Evolutionary conservation across 2,113 vertebrate genomes (phyloP).

Genomic region (Melanostigma gelatinosum): DNA sequence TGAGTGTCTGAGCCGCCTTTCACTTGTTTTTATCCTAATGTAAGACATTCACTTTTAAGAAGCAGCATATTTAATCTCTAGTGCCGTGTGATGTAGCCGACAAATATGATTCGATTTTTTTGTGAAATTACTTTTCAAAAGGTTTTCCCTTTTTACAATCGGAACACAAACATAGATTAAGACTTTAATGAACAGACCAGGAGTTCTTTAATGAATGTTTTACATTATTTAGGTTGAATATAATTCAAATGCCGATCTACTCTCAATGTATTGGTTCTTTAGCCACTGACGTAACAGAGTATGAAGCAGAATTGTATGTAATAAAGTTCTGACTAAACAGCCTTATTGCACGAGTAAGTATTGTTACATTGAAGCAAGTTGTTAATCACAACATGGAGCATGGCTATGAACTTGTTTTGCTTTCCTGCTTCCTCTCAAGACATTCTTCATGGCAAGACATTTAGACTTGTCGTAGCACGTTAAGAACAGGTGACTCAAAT

Average conservation of each 20-base stretch:
- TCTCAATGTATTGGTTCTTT: background rate
- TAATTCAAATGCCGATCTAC: background rate
- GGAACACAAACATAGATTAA: background rate
- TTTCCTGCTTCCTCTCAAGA: background rate
- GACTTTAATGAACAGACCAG: background rate
- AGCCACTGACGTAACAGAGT: background rate
- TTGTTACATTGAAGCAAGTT: background rate
- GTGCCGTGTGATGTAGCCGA: background rate
- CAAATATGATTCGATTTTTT: background rate
- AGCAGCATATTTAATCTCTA: background rate
- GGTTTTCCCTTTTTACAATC: too few species aligned
- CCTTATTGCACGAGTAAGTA: background rate
- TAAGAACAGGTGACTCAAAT: background rate
- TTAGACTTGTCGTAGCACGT: background rate
- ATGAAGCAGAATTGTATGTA: background rate
- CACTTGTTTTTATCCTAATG: background rate
- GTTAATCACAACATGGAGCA: background rate
- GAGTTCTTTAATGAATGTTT: too few species aligned
- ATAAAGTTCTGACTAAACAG: background rate
- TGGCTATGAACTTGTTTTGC: background rate
- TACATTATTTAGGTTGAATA: background rate
- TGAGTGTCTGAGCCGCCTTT: conserved; percentile 72
- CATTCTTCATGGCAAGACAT: background rate
- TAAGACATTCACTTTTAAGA: background rate
- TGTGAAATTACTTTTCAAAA: background rate